Evolutionary conservation across 2,113 vertebrate genomes (phyloP), one percentile per base, ranked within the genome.

Genomic region (Neopipo cinnamomea): DNA sequence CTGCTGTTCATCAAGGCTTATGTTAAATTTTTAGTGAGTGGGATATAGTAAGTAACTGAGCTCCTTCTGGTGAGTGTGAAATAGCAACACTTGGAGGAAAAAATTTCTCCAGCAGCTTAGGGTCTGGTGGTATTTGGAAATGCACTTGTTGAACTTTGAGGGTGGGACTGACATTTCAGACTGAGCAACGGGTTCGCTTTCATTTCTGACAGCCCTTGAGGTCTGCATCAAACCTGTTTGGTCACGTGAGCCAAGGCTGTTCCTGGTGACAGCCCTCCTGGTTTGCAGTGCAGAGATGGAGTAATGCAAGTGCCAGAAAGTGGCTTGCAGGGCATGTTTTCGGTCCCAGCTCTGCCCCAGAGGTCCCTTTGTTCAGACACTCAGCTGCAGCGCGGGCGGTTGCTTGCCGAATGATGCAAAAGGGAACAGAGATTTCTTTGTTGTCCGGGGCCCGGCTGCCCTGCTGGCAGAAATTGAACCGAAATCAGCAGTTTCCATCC

Each of bases 361-460:
- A 96, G 95, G 71, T 94, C 94, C 47, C 49, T 85, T 97, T 97
- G 96, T 97, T 94, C 76, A 35, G 65, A 33, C 41, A 5, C 81
- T 93, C 66, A 83, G 84, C 74, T 80, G 93, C 88, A 72, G 88
- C 2, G 9, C 28, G 1, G 90, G 92, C 37, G 5, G 55, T 85
- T 86, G 63, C 85, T 79, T 63, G 61, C 83, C 47, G 7, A 93
- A 75, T 88, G 87, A 89, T 95, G 74, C 11, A 2, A 31, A 74
- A 70, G 53, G 52, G 73, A 97, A 97, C 97, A 97, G 95, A 94
- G 82, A 52, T 87, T 71, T 76, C 96, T 97, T 97, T 97, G 97
- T 97, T 90, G 88, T 77, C 59, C 20, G 0, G 55, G 86, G 50
- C 18, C 17, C 2, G 19, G 73, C 90, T 86, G 58, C 71, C 33